phyloP scores from a whole-genome alignment of 2,113 vertebrate genomes.

The Sterna hirundo region DNA sequence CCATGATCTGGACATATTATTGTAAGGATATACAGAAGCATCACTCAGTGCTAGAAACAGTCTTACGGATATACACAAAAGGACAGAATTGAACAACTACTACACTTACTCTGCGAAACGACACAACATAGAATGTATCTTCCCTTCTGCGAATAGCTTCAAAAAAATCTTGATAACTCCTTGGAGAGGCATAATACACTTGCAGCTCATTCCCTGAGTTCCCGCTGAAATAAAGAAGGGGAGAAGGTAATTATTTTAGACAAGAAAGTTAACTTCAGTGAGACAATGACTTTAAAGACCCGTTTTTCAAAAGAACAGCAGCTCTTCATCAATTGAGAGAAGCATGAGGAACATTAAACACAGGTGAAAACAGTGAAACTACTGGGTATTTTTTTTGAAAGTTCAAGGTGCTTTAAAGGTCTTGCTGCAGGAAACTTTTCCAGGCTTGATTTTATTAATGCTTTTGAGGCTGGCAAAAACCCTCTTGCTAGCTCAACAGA shows the following conservation, averaged over 20 bases:
- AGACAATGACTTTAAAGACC: not conserved
- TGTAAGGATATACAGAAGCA: not conserved
- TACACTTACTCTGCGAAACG: conserved; percentile 90
- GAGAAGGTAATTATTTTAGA: not conserved
- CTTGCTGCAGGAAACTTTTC: not conserved
- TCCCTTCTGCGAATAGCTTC: conserved; percentile 88
- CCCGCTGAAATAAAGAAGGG: conserved; percentile 60
- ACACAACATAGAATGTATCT: conserved; percentile 95
- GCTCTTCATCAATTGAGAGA: not conserved
- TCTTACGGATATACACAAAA: not conserved
- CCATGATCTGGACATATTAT: not conserved
- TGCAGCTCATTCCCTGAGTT: conserved; percentile 88
- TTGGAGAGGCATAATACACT: conserved; percentile 89
- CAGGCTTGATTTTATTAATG: not conserved
- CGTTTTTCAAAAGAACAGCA: not conserved
- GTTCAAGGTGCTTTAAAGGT: not conserved
- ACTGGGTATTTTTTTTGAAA: not conserved
- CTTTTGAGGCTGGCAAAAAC: not conserved
- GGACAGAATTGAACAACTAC: not conserved
- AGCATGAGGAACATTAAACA: not conserved
- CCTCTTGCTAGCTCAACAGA: not conserved
- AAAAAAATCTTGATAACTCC: conserved; percentile 89
- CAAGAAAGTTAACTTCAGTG: not conserved
- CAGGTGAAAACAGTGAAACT: not conserved
- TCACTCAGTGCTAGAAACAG: not conserved